Conservation (phyloP, 1,140 invertebrate species). For the Hypothenemus hampei region DNA sequence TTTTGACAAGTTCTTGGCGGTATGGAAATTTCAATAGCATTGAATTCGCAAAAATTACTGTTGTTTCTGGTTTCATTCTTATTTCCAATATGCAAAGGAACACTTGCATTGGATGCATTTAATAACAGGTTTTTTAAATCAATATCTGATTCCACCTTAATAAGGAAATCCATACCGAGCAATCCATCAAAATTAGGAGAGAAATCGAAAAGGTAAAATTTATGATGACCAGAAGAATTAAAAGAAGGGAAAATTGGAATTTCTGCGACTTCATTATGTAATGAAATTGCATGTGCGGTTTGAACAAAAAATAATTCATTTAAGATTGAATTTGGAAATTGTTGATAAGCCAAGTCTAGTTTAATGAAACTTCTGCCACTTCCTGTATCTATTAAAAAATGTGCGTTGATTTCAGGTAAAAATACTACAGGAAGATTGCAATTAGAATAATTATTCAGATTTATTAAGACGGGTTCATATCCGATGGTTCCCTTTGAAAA, state of each 20-base stretch:
- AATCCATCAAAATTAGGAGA: constrained; percentile 10
- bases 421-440: background rate
- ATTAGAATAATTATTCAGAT: constrained; percentile 1
- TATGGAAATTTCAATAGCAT: background rate
- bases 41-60: background rate
- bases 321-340: constrained; percentile 1
- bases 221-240: constrained; percentile 10
- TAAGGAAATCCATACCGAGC: background rate
- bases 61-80: background rate
- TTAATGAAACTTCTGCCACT: constrained; percentile 22
- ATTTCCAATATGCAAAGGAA: background rate
- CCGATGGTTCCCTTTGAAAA: background rate
- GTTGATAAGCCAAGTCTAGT: constrained; percentile 13
- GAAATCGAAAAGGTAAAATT: constrained; percentile 13
- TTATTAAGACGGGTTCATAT: background rate
- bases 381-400: constrained; percentile 28
- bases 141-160: background rate
- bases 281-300: constrained; percentile 17
- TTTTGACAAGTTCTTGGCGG: constrained; percentile 3
- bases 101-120: background rate
- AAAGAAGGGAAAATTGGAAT: constrained; percentile 18
- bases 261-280: constrained; percentile 16
- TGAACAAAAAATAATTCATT: constrained; percentile 19
- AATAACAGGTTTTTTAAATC: background rate
- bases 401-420: constrained; percentile 13